Conservation (phyloP, 2,113 vertebrate species). For the Pomatostomus ruficeps region DNA sequence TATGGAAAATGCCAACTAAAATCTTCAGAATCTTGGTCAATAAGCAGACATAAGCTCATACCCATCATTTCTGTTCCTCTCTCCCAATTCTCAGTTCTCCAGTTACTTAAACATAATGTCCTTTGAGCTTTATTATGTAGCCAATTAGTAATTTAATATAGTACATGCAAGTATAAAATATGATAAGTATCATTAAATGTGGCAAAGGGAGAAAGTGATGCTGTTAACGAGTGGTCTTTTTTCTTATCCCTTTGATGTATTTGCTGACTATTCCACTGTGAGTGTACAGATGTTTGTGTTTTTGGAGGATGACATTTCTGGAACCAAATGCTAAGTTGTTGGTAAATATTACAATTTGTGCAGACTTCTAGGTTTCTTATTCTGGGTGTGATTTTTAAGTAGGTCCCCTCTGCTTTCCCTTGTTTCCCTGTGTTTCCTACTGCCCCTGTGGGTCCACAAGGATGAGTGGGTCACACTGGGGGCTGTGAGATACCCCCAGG, state of each 20-base stretch:
- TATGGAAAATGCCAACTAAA: slow-evolving; percentile 24
- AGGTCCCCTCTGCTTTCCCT: background rate
- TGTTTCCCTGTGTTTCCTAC: background rate
- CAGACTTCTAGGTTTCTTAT: slow-evolving; percentile 25
- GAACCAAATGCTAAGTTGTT: slow-evolving; percentile 57
- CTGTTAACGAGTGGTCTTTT: background rate
- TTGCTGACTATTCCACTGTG: slow-evolving; percentile 18
- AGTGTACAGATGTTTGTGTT: slow-evolving; percentile 54
- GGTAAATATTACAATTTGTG: slow-evolving; percentile 62
- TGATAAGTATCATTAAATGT: slow-evolving; percentile 11
- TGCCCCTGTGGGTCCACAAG: background rate
- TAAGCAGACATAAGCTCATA: background rate
- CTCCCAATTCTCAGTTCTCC: background rate
- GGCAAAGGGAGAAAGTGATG: background rate
- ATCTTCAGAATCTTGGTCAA: background rate
- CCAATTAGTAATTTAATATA: slow-evolving; percentile 66
- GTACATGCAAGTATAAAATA: slow-evolving; percentile 25
- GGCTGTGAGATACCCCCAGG: too few species aligned
- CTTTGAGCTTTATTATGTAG: slow-evolving; percentile 47
- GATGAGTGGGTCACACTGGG: too few species aligned
- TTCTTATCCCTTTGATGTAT: background rate
- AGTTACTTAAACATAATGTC: slow-evolving; percentile 19
- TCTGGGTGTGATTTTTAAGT: background rate
- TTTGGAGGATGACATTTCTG: slow-evolving; percentile 68
- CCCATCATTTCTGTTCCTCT: background rate